Evolutionary conservation across 2,113 vertebrate species (phyloP).

Genomic region (Labeo rohita): DNA sequence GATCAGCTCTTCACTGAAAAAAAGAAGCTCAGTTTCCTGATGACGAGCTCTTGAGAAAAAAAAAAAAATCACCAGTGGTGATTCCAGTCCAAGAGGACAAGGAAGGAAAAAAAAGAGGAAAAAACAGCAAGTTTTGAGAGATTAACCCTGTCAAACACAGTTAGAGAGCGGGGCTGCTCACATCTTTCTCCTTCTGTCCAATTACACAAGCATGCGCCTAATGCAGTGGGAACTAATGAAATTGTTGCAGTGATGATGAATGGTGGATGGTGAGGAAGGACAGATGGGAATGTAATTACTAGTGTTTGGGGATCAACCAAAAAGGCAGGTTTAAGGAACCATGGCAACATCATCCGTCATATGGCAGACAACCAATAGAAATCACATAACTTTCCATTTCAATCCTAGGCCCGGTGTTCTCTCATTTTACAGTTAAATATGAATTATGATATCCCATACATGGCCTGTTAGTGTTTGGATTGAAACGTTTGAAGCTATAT

Average conservation of each 20-base stretch:
- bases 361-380: conserved; percentile 58
- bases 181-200: conserved; percentile 45
- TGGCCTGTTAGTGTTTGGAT: conserved; percentile 30
- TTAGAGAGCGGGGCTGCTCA: conserved; percentile 47
- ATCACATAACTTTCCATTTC: conserved; percentile 53
- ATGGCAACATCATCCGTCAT: conserved; percentile 61
- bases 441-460: conserved; percentile 20
- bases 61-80: background rate
- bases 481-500: conserved; percentile 16
- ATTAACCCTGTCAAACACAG: conserved; percentile 59
- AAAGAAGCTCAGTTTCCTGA: conserved; percentile 21
- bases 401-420: conserved; percentile 39
- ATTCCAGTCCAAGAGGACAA: conserved; percentile 22
- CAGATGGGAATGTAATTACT: conserved; percentile 63
- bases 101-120: conserved; percentile 10
- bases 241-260: conserved; percentile 63
- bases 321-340: conserved; percentile 58
- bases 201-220: conserved; percentile 53
- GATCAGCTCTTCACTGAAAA: background rate
- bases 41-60: conserved; percentile 1
- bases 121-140: conserved; percentile 48
- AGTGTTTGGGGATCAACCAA: conserved; percentile 56
- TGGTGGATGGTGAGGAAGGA: conserved; percentile 54
- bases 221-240: conserved; percentile 57
- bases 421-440: conserved; percentile 24